Evolutionary conservation across 2,888 invertebrate species (phyloP).

Genomic region (Spisula solida): DNA sequence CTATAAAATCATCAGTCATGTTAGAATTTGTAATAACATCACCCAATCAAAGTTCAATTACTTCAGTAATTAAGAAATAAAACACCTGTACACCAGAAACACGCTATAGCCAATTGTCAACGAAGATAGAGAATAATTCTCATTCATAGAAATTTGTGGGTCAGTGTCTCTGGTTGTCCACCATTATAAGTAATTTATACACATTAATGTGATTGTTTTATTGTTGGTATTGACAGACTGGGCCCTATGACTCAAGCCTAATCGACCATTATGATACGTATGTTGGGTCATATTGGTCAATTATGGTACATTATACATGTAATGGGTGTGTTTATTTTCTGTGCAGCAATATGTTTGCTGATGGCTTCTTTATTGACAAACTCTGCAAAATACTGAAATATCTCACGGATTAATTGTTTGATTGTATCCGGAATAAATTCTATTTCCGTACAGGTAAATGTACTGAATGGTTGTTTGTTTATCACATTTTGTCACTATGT

Average conservation of each 20-base stretch:
- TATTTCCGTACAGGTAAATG: neutral
- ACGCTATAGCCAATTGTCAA: no score
- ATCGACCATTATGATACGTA: neutral
- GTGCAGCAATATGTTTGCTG: neutral
- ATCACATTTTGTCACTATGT: neutral
- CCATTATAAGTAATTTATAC: constrained; percentile 13
- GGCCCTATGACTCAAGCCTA: neutral
- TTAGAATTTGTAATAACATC: no score
- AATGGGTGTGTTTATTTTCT: neutral
- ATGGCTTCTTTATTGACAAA: neutral
- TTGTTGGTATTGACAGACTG: constrained; percentile 20
- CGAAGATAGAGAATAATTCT: neutral
- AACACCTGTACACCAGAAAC: no score
- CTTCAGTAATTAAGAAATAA: no score
- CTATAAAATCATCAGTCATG: no score
- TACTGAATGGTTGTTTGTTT: neutral
- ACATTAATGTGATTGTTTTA: constrained; percentile 20
- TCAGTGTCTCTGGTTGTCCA: constrained; percentile 19
- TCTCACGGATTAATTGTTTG: neutral
- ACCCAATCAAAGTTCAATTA: no score
- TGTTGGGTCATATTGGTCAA: neutral
- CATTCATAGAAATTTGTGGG: constrained; percentile 19
- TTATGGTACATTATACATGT: constrained; percentile 1
- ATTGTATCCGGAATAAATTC: neutral
- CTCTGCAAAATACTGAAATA: constrained; percentile 9